Evolutionary conservation across 2,113 vertebrate species (phyloP), one percentile per base, ranked within the genome.

Genomic region (Porphyrio hochstetteri): DNA sequence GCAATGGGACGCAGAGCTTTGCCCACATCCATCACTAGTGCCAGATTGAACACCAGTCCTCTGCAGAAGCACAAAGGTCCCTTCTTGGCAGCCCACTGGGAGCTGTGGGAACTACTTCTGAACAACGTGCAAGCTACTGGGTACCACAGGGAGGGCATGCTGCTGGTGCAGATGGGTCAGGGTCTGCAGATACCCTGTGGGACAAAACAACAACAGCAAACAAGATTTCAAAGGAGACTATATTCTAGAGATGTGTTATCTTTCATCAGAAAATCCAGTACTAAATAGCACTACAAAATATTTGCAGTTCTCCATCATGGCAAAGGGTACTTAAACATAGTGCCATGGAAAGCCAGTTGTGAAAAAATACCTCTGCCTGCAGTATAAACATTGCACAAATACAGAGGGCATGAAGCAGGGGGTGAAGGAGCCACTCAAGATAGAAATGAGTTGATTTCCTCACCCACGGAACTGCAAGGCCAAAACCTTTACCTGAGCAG

Each of bases 1-100:
- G 20, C 8, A 12, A 48, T 8, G 27, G 23, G 40, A 84, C 82
- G n/a, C 6, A 1, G 29, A 1, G 1, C 13, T 86, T 59, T 36
- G 48, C 14, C 44, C 57, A 10, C 1, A 4, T 31, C 63, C 53
- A 29, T 48, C 44, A 23, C 27, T 25, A 69, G 0, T 4, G 1
- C 8, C 67, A 42, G 33, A 48, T 3, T 38, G 35, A 68, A 28
- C 20, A 88, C 1, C 23, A 13, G 25, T 31, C 38, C 36, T 76
- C 38, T 24, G 44, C 38, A 56, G 38, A 64, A 71, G 28, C 57
- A 80, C 0, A 1, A 64, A 44, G 31, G 33, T 52, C 38, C 28
- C 25, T 56, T 76, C 79, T 29, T 14, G 52, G 25, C 42, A 90
- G 63, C 28, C 31, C 2, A 5, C 7, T 1, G 1, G 35, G 33